phyloP scores from a whole-genome alignment of 2,113 vertebrate genomes.

The Gobius niger region DNA sequence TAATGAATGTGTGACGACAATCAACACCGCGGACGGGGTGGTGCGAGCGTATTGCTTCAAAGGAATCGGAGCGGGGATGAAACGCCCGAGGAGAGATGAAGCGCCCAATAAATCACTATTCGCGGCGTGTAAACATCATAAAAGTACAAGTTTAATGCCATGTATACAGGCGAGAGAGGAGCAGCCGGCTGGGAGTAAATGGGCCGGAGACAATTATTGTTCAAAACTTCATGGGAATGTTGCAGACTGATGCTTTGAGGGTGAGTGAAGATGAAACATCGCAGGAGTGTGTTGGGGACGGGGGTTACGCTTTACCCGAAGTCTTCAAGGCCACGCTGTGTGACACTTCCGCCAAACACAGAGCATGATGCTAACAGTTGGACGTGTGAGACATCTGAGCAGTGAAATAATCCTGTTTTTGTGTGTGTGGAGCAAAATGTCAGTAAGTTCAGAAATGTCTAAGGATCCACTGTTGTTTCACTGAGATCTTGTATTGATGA shows the following conservation, averaged over 20 bases:
- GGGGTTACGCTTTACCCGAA: background rate
- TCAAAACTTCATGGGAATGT: background rate
- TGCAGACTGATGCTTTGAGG: background rate
- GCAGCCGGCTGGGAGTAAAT: conserved; percentile 14
- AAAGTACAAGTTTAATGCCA: conserved; percentile 26
- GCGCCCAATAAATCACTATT: conserved; percentile 30
- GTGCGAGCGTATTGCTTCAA: conserved; percentile 18
- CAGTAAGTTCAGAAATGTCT: too few species aligned
- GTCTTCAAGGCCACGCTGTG: background rate
- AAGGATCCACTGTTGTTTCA: too few species aligned
- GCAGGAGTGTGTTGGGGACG: background rate
- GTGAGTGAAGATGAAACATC: background rate
- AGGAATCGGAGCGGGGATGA: conserved; percentile 9
- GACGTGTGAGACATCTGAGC: too few species aligned
- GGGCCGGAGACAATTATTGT: conserved; percentile 9
- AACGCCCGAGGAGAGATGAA: conserved; percentile 1
- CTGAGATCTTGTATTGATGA: too few species aligned
- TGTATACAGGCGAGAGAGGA: conserved; percentile 9
- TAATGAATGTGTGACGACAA: conserved; percentile 17
- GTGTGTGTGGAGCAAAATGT: too few species aligned
- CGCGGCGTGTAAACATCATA: conserved; percentile 24
- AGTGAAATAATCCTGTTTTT: too few species aligned
- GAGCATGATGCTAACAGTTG: too few species aligned
- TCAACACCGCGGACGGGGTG: conserved; percentile 1
- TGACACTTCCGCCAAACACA: too few species aligned